Conservation (phyloP, 1,140 invertebrate genomes). For the Lepidotrigona ventralis region DNA sequence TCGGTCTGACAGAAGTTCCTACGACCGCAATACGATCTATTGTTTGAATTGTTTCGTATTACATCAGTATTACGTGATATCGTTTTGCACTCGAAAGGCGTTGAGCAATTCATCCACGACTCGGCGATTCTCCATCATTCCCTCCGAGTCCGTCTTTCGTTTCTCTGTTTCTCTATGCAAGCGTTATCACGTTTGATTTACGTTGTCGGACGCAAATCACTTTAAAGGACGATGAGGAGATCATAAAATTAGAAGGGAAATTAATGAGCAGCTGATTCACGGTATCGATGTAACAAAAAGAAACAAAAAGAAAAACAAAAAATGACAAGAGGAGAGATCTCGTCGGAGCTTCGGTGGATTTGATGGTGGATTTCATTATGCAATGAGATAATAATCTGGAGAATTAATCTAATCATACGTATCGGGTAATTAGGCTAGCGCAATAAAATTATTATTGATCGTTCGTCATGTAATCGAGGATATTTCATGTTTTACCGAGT, state of each 20-base stretch:
- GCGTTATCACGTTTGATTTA: background rate
- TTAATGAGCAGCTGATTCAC: background rate
- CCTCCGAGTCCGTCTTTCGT: background rate
- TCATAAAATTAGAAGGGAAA: background rate
- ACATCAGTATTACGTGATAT: slow-evolving; percentile 28
- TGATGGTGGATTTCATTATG: slow-evolving; percentile 3
- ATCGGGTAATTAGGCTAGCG: background rate
- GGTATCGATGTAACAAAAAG: background rate
- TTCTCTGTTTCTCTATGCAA: background rate
- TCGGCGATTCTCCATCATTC: background rate
- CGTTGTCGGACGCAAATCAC: background rate
- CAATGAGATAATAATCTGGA: background rate
- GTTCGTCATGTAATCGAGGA: background rate
- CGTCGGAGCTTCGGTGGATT: background rate
- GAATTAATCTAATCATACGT: slow-evolving; percentile 6
- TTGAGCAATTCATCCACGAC: background rate
- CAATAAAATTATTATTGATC: background rate
- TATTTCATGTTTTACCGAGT: no score
- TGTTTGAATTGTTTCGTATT: slow-evolving; percentile 33
- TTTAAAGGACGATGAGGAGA: background rate
- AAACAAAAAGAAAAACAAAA: no score
- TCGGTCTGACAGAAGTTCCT: background rate
- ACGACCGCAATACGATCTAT: background rate
- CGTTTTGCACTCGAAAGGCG: background rate
- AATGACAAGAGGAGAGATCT: no score